Evolutionary conservation across 2,888 invertebrate genomes (phyloP), one percentile per base, ranked within the genome.

Genomic region (Apocheima hispidaria): DNA sequence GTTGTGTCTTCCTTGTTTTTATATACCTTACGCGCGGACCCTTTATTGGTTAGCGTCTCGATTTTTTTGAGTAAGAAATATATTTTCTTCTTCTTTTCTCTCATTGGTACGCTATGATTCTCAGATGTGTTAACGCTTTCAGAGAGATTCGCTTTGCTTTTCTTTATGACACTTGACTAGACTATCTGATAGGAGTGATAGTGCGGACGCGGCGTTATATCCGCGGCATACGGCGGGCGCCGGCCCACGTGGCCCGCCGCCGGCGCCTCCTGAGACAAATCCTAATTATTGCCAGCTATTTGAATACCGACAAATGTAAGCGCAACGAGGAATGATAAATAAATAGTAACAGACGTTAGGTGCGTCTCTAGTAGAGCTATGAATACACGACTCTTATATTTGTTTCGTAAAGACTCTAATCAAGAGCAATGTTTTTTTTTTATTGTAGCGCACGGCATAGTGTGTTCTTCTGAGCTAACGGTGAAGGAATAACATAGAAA

Each of bases 261-360:
- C 30, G 64, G 60, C 64, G 64, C 64, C 64, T 49, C 44, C 41
- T 18, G 53, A 52, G 51, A 56, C 61, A 51, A 61, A 56, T 61
- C 51, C 60, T 52, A 46, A 55, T 61, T 46, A 51, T 46, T 46
- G 12, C 40, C 23, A 33, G 40, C 55, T 44, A 48, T 51, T 55
- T 60, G 55, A 51, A 48, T 52, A 51, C 55, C 21, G 41, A 54
- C 54, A 50, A 43, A 21, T 54, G 54, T 60, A 50, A 46, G 41
- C 55, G n/a, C 49, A 40, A 40, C 28, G 18, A 49, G 14, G 6
- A 26, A 38, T 26, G 26, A 28, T 38, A 51, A 38, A 51, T 40
- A 51, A 51, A 51, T 40, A 51, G 50, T 30, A 20, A 40, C 26
- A 50, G 49, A 49, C 49, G 49, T 14, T 21, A 23, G 49, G 53